A percentile compares a stretch with the other conserved stretches of the same genome.
Conservation (phyloP, 2,888 invertebrate species). For the Eristalis pertinax region DNA sequence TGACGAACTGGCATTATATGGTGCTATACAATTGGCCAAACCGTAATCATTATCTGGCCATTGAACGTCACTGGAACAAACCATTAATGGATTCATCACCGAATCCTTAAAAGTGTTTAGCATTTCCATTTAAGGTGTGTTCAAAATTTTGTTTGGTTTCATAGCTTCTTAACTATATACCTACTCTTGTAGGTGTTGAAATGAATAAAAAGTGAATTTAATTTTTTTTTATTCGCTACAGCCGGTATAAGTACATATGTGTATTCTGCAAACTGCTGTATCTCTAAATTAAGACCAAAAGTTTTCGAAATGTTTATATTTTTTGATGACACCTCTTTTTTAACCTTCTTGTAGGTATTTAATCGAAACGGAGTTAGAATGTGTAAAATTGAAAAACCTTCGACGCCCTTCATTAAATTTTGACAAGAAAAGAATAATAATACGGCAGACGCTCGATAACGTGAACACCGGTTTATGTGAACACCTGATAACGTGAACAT, state of each 20-base stretch:
- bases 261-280: too few relatives aligned
- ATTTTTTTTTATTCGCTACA: neutral
- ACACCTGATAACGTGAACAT: too few relatives aligned
- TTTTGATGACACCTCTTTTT: too few relatives aligned
- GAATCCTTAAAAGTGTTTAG: neutral
- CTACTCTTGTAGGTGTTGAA: neutral
- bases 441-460: too few relatives aligned
- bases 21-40: neutral
- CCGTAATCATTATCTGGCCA: neutral
- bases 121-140: neutral
- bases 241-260: neutral
- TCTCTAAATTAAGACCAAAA: too few relatives aligned
- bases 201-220: neutral
- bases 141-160: neutral
- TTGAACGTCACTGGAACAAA: neutral
- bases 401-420: too few relatives aligned
- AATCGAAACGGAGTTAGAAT: too few relatives aligned
- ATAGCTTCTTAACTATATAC: neutral
- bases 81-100: neutral
- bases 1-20: neutral
- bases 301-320: too few relatives aligned
- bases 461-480: too few relatives aligned
- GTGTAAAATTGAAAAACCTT: too few relatives aligned
- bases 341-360: too few relatives aligned
- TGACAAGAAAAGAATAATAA: too few relatives aligned